Evolutionary conservation across 2,113 vertebrate genomes (phyloP).

Genomic region (Odocoileus hemionus): DNA sequence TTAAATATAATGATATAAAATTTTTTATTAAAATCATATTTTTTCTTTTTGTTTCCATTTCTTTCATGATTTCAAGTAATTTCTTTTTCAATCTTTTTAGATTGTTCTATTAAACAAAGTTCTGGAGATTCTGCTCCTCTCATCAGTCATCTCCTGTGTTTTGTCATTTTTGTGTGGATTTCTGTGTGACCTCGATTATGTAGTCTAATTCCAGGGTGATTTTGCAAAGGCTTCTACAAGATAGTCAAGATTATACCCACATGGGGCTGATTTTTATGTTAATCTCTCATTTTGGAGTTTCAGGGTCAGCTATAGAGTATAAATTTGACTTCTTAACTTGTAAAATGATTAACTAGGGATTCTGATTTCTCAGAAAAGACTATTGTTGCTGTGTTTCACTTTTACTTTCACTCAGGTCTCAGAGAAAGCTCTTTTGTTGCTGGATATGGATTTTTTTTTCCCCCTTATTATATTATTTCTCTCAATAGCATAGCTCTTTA

Average conservation of each 20-base stretch:
- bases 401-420: background rate
- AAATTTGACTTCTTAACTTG: background rate
- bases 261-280: background rate
- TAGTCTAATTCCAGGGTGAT: background rate
- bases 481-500: background rate
- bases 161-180: background rate
- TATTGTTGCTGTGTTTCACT: background rate
- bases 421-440: background rate
- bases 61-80: background rate
- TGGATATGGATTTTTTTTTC: background rate
- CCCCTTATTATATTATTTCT: background rate
- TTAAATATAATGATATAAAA: background rate
- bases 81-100: background rate
- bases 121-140: background rate
- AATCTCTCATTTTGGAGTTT: background rate
- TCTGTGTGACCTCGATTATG: background rate
- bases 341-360: background rate
- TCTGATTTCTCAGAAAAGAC: conserved; percentile 17
- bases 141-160: background rate
- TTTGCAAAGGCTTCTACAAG: background rate
- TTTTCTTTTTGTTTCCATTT: background rate
- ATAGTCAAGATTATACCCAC: background rate
- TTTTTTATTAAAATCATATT: background rate
- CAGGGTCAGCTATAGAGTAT: background rate
- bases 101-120: background rate